Percentiles rank a stretch among this genome's conserved stretches.
Conservation (phyloP, 2,888 invertebrate genomes). For the Hybos culiciformis region DNA sequence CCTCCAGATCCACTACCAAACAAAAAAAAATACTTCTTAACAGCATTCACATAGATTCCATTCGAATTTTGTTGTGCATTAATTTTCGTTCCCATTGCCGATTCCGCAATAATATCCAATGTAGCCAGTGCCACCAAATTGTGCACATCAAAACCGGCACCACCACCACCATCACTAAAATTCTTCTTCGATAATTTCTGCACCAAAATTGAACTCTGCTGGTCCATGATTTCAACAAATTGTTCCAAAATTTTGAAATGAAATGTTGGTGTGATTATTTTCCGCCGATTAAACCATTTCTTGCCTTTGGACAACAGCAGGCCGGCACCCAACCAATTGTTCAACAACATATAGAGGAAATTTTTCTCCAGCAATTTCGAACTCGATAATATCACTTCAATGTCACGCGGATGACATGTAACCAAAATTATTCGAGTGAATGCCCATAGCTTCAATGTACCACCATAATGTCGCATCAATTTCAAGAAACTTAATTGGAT, state of each 20-base stretch:
- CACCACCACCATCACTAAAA: background rate
- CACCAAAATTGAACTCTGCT: conserved; percentile 44
- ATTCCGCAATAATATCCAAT: conserved; percentile 48
- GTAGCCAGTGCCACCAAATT: conserved; percentile 44
- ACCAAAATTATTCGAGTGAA: conserved; percentile 18
- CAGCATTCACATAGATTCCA: conserved; percentile 53
- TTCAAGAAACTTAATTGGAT: background rate
- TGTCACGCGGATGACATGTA: conserved; percentile 23
- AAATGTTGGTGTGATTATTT: conserved; percentile 62
- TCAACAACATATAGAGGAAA: conserved; percentile 22
- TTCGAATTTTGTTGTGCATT: conserved; percentile 43
- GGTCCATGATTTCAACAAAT: conserved; percentile 55
- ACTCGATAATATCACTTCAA: conserved; percentile 21
- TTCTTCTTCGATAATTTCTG: conserved; percentile 35
- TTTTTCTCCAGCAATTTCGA: conserved; percentile 26
- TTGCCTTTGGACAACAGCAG: conserved; percentile 25
- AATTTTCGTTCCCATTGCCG: conserved; percentile 28
- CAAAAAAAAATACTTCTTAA: conserved; percentile 44
- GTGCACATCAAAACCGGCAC: conserved; percentile 42
- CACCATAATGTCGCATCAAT: conserved; percentile 17
- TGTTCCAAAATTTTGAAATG: conserved; percentile 64
- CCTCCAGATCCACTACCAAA: background rate
- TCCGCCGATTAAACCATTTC: conserved; percentile 53
- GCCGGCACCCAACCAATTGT: conserved; percentile 29
- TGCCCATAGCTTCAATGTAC: conserved; percentile 21